Evolutionary conservation across 2,797 vertebrate genomes (phyloP).

Genomic region (Helarctos malayanus): DNA sequence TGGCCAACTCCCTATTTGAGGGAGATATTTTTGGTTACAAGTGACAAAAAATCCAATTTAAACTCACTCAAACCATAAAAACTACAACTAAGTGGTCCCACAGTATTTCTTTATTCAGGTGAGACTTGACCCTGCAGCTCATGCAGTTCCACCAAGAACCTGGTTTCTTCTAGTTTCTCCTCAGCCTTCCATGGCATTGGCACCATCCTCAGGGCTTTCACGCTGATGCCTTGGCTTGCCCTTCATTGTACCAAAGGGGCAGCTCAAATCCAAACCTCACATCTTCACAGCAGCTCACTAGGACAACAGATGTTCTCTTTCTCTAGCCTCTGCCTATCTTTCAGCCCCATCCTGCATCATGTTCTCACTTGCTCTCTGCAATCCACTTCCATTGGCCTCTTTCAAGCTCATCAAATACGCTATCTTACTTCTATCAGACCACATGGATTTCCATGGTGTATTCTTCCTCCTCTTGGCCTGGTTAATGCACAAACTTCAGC

Average conservation of each 20-base stretch:
- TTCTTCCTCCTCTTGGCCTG: conserved; percentile 7
- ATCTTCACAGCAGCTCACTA: neutral
- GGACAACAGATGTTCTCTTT: neutral
- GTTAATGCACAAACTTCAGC: neutral
- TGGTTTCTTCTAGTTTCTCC: conserved; percentile 45
- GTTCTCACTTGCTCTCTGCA: neutral
- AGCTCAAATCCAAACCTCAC: neutral
- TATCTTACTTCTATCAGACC: conserved; percentile 4
- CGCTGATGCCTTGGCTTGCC: neutral
- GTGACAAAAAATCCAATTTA: conserved; percentile 25
- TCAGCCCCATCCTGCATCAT: neutral
- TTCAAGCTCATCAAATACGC: neutral
- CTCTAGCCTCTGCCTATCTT: neutral
- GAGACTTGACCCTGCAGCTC: neutral
- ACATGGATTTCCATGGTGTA: neutral
- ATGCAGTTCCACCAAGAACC: neutral
- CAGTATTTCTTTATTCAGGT: conserved; percentile 16
- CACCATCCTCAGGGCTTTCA: neutral
- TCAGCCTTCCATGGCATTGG: neutral
- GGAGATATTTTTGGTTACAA: conserved; percentile 7
- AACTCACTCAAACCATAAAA: conserved; percentile 56
- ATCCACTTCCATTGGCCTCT: neutral
- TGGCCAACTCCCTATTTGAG: conserved; percentile 4
- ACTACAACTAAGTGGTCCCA: neutral
- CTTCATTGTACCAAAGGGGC: neutral